These are phyloP conservation scores for Buphagus erythrorhynchus DNA, from an alignment of 2,797 vertebrate genomes.

Conservation along the genomic window DNA sequence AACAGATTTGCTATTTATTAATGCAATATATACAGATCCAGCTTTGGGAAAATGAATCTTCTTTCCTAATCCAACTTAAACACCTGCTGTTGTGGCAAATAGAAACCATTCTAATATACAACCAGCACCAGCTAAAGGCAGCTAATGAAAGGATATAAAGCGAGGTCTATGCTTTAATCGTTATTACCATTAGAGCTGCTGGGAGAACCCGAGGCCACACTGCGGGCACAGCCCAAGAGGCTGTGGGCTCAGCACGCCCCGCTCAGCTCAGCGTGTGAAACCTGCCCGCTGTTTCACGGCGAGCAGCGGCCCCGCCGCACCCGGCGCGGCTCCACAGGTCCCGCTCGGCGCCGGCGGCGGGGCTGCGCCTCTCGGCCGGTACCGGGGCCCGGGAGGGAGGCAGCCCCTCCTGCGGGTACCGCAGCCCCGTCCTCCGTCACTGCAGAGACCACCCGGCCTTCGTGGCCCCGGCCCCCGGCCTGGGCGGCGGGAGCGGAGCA, in stretches of 20 bases:
- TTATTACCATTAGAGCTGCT: fast-evolving
- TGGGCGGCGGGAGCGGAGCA: background rate
- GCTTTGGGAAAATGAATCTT: background rate
- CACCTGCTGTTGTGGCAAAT: background rate
- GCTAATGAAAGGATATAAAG: background rate
- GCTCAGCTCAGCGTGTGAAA: fast-evolving
- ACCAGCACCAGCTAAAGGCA: background rate
- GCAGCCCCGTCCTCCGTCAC: background rate
- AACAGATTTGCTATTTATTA: slow-evolving; percentile 14
- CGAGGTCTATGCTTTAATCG: background rate
- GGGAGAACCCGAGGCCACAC: background rate
- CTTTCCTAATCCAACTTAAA: background rate
- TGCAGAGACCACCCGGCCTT: background rate
- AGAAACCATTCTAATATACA: background rate
- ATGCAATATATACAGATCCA: background rate
- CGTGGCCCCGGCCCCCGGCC: background rate
- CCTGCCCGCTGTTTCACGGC: fast-evolving
- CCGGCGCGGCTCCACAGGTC: slow-evolving; percentile 21
- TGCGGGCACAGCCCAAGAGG: background rate
- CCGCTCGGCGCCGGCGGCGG: background rate
- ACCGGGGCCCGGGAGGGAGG: background rate
- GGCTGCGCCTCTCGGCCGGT: background rate
- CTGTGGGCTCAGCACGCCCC: background rate
- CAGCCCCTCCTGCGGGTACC: background rate
- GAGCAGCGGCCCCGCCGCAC: background rate